Evolutionary conservation across 2,113 vertebrate species (phyloP).

Genomic region (Strix aluco): DNA sequence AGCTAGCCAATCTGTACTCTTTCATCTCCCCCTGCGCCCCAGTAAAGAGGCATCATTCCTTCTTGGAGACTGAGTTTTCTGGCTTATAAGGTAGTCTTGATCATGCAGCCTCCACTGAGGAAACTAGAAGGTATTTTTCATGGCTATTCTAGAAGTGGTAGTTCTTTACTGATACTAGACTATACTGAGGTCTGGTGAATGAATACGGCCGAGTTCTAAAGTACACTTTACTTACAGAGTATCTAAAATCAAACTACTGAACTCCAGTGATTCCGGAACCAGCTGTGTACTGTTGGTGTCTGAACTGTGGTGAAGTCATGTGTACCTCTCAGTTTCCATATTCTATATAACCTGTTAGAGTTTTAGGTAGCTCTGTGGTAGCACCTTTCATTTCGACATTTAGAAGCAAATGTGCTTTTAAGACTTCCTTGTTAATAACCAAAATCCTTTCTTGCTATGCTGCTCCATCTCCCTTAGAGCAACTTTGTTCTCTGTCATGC

Average conservation of each 20-base stretch:
- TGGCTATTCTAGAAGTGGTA: background rate
- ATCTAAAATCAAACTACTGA: background rate
- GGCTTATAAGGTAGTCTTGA: background rate
- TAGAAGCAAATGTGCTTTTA: background rate
- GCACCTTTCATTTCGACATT: background rate
- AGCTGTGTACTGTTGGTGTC: background rate
- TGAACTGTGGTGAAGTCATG: background rate
- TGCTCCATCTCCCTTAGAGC: background rate
- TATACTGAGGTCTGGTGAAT: background rate
- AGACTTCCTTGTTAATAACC: background rate
- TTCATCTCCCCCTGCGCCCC: fast-evolving
- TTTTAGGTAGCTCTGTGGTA: background rate
- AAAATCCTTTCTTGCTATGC: background rate
- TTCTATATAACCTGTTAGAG: background rate
- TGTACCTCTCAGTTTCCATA: background rate
- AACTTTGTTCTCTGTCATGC: background rate
- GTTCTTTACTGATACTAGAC: background rate
- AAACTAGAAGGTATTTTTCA: background rate
- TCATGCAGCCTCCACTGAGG: background rate
- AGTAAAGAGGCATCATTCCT: background rate
- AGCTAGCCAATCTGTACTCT: background rate
- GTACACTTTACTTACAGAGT: background rate
- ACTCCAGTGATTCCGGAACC: background rate
- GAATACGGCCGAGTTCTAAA: background rate
- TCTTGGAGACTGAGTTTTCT: background rate